Evolutionary conservation across 2,113 vertebrate genomes (phyloP), one percentile per base, ranked within the genome.

Genomic region (Psittacula cyanocephala): DNA sequence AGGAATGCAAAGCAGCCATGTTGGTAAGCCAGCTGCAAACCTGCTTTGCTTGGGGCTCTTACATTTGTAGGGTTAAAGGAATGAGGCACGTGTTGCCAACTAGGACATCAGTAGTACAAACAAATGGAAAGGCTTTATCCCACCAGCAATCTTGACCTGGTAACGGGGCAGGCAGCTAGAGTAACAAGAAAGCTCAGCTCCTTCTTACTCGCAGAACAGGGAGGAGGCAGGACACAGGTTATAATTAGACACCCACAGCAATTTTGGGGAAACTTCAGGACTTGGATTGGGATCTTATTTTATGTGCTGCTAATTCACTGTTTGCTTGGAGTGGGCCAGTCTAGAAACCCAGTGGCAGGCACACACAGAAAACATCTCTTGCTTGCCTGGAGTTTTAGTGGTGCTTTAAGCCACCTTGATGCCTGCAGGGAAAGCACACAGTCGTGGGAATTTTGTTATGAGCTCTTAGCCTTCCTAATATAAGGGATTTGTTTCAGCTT

Each of bases 1-100:
- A 97, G 96, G 98, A 98, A 97, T 97, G 96, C 91, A 90, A 93
- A 93, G 57, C 84, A 91, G 95, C 72, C 82, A 24, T 77, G 82
- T 86, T 95, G 88, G 79, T 94, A 88, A 97, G 97, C 96, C 75
- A 43, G 94, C 95, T 96, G 43, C 63, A 94, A 97, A 98, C 95
- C 94, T 93, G 95, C 97, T 97, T 97, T 88, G 94, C 98, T 97
- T 6, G 75, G 89, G 96, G 95, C 95, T 96, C 95, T 98, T 97
- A 91, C 96, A 92, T 97, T 83, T 85, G 93, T 81, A 97, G 94
- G 94, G 81, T 29, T 91, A 86, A 80, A 96, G 95, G 95, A 95
- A 79, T 96, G 89, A 95, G 74, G 86, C 46, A 13, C 50, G 6
- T 72, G 77, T 33, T 97, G 97, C 97, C 98, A 97, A 97, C 91